Conservation (phyloP, 2,797 vertebrate species). For the Atherinosoma microstoma region DNA sequence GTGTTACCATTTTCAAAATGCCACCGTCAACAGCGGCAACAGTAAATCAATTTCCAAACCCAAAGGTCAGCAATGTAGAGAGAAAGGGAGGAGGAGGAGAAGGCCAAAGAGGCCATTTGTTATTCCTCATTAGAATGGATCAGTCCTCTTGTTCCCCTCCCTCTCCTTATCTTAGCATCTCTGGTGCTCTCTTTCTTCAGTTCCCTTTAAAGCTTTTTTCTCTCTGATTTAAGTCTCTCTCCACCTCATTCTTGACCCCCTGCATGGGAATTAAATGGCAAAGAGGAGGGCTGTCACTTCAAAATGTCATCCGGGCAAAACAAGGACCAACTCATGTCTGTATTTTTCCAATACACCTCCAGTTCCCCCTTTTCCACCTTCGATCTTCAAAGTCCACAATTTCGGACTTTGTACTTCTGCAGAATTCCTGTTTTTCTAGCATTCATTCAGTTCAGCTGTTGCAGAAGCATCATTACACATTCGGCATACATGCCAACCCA, state of each 20-base stretch:
- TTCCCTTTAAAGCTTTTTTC: conserved; percentile 39
- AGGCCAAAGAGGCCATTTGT: conserved; percentile 78
- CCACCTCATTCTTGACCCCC: conserved; percentile 54
- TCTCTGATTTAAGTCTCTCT: conserved; percentile 16
- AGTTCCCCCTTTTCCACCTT: conserved; percentile 35
- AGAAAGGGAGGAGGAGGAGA: conserved; percentile 61
- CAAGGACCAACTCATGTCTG: conserved; percentile 68
- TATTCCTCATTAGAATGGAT: conserved; percentile 85
- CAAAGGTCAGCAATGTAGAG: conserved; percentile 85
- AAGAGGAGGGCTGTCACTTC: conserved; percentile 73
- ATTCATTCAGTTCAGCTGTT: conserved; percentile 9
- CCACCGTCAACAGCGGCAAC: conserved; percentile 83
- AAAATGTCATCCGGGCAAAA: conserved; percentile 78
- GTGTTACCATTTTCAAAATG: conserved; percentile 87
- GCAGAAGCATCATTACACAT: conserved; percentile 33
- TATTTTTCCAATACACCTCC: conserved; percentile 54
- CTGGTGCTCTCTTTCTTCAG: conserved; percentile 35
- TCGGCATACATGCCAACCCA: neutral
- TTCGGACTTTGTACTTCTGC: conserved; percentile 12
- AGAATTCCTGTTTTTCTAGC: conserved; percentile 10
- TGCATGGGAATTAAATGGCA: conserved; percentile 72
- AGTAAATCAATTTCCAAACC: conserved; percentile 87
- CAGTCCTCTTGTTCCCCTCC: conserved; percentile 52
- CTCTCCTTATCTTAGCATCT: conserved; percentile 60
- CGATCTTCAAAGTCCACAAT: conserved; percentile 39